Conservation (phyloP, 2,797 vertebrate species). For the Scolopax rusticola region DNA sequence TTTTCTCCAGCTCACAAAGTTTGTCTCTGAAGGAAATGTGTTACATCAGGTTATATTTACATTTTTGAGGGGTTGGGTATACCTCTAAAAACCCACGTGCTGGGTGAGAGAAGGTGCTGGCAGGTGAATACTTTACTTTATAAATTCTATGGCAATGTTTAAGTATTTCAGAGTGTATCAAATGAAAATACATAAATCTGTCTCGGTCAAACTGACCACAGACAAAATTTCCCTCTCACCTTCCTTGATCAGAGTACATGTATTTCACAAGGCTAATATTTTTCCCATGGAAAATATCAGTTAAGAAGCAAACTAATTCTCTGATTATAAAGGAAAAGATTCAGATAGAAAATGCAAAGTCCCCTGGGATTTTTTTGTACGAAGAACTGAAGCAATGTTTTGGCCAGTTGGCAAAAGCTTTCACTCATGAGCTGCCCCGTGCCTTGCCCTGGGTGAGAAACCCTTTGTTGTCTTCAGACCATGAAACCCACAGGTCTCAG, state of each 20-base stretch:
- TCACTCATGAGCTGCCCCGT: accelerated
- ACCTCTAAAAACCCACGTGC: neutral
- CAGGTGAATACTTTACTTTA: neutral
- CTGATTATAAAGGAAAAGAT: neutral
- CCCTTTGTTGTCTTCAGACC: neutral
- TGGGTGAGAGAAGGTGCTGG: neutral
- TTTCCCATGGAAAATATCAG: neutral
- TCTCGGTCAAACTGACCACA: neutral
- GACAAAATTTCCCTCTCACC: neutral
- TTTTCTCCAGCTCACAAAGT: neutral
- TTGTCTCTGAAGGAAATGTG: neutral
- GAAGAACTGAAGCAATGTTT: neutral
- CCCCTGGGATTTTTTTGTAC: neutral
- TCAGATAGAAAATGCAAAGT: neutral
- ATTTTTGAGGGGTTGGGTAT: neutral
- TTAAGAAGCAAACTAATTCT: neutral
- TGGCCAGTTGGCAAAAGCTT: neutral
- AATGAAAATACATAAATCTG: neutral
- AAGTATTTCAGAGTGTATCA: neutral
- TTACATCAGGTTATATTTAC: neutral
- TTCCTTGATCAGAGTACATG: neutral
- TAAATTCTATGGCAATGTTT: neutral
- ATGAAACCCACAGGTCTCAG: neutral
- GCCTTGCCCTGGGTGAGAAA: neutral
- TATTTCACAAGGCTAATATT: neutral